phyloP scores from a whole-genome alignment of 2,113 vertebrate genomes.

The Oxygymnocypris stewartii region DNA sequence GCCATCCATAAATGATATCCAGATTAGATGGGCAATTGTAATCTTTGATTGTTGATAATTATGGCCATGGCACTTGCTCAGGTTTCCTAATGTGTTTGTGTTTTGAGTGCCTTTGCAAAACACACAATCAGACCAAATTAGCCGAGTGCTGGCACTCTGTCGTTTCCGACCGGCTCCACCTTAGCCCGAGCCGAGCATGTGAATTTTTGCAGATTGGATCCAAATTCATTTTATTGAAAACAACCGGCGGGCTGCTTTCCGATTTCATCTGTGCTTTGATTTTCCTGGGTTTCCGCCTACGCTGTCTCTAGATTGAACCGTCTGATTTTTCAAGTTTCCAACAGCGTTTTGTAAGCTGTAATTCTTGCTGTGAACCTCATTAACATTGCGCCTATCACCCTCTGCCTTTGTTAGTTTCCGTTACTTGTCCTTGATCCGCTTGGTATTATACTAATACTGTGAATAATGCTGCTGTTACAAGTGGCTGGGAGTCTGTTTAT shows the following conservation, averaged over 20 bases:
- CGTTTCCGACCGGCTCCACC: constrained; percentile 30
- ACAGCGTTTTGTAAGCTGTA: constrained; percentile 23
- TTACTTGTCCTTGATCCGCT: neutral
- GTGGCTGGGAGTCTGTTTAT: constrained; percentile 26
- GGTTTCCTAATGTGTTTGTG: neutral
- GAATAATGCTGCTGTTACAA: neutral
- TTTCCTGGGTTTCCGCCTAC: neutral
- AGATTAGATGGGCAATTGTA: constrained; percentile 35
- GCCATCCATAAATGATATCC: constrained; percentile 10
- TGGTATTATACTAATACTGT: neutral
- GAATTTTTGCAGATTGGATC: constrained; percentile 26
- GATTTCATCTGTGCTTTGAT: constrained; percentile 27
- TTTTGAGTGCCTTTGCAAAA: constrained; percentile 36
- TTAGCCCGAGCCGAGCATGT: neutral
- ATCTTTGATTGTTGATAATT: constrained; percentile 52
- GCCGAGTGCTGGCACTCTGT: constrained; percentile 35
- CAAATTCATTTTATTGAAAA: constrained; percentile 42
- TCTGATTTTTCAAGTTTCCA: constrained; percentile 1
- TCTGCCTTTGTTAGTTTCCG: constrained; percentile 34
- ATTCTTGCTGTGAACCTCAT: constrained; percentile 14
- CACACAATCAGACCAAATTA: constrained; percentile 56
- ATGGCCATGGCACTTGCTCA: constrained; percentile 19
- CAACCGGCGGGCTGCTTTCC: neutral
- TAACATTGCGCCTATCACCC: constrained; percentile 9
- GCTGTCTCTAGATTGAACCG: neutral